Evolutionary conservation across 2,797 vertebrate genomes (phyloP).

Genomic region (Menidia menidia): DNA sequence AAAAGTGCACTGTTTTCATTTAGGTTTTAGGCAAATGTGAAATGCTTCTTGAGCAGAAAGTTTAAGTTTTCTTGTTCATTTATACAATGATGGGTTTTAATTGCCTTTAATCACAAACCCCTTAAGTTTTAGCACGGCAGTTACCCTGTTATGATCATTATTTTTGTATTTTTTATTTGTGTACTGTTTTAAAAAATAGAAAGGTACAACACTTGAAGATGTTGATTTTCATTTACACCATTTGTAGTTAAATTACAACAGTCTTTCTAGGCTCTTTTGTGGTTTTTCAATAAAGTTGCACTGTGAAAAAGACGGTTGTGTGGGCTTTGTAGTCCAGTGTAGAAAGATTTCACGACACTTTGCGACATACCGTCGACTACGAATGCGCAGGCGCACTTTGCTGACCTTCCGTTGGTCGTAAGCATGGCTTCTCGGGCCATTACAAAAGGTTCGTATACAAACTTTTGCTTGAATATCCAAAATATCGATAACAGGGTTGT

Average conservation of each 20-base stretch:
- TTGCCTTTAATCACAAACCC: not conserved
- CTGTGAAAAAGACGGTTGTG: not conserved
- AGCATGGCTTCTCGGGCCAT: conserved; percentile 80
- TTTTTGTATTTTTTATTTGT: not conserved
- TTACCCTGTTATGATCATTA: too few species aligned
- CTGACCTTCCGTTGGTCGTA: conserved; percentile 65
- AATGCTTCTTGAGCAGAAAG: not conserved
- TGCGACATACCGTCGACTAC: not conserved
- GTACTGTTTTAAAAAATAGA: too few species aligned
- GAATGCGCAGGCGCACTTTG: conserved; percentile 47
- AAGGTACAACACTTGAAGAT: not conserved
- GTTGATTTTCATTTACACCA: too few species aligned
- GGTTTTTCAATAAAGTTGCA: conserved; percentile 62
- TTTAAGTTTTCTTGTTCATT: not conserved
- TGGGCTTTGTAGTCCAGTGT: conserved; percentile 54
- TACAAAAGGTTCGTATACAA: conserved; percentile 69
- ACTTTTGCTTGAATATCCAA: not conserved
- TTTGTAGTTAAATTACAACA: not conserved
- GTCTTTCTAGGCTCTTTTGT: not conserved
- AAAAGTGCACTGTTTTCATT: not conserved
- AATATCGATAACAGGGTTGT: not conserved
- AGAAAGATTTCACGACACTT: not conserved
- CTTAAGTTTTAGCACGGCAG: not conserved
- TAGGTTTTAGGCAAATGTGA: not conserved
- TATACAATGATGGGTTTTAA: not conserved